phyloP scores from a whole-genome alignment of 2,797 vertebrate genomes.

The Chaunax sp. region DNA sequence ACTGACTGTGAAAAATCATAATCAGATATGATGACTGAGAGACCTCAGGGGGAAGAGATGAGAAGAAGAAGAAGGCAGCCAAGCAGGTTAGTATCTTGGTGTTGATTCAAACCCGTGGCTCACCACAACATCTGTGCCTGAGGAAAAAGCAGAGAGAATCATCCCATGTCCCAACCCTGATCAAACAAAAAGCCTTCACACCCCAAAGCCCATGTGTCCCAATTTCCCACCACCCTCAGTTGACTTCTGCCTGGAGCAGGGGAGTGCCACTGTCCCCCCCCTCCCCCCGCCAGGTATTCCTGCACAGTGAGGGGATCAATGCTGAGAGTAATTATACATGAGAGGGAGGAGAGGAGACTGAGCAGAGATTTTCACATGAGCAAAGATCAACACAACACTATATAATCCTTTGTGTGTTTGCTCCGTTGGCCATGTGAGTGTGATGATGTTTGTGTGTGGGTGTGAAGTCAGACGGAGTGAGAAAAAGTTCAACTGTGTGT shows the following conservation, averaged over 20 bases:
- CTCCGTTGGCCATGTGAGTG: constrained; percentile 41
- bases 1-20: constrained; percentile 46
- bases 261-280: constrained; percentile 52
- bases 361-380: constrained; percentile 84
- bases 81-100: constrained; percentile 57
- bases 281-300: constrained; percentile 75
- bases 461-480: constrained; percentile 21
- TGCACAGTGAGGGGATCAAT: constrained; percentile 77
- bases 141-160: constrained; percentile 81
- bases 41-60: constrained; percentile 36
- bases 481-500: constrained; percentile 35
- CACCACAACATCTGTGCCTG: constrained; percentile 62
- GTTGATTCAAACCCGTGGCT: constrained; percentile 25
- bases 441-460: constrained; percentile 37
- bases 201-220: constrained; percentile 26
- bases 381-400: constrained; percentile 63
- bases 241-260: constrained; percentile 47
- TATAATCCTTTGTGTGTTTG: constrained; percentile 33
- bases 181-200: constrained; percentile 37
- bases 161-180: constrained; percentile 51
- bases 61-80: constrained; percentile 33
- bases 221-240: constrained; percentile 40
- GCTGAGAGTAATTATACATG: constrained; percentile 77
- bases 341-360: constrained; percentile 73
- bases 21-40: constrained; percentile 27